Conservation (phyloP, 2,113 vertebrate genomes). For the Strix aluco region DNA sequence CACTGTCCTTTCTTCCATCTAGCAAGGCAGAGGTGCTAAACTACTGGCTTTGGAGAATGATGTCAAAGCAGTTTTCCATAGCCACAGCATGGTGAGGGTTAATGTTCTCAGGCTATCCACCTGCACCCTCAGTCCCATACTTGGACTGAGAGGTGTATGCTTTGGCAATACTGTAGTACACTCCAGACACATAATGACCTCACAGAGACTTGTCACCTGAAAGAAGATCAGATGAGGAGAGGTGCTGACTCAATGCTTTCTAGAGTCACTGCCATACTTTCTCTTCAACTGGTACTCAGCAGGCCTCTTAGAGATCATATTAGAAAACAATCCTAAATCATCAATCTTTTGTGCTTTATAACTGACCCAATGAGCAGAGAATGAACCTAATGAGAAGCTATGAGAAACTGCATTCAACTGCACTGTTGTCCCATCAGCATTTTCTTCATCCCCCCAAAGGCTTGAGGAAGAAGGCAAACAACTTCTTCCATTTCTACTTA, state of each 20-base stretch:
- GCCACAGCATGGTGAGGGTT: background rate
- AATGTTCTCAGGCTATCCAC: background rate
- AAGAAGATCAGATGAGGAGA: background rate
- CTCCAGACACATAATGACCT: background rate
- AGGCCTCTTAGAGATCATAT: background rate
- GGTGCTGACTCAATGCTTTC: background rate
- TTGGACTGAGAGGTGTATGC: fast-evolving
- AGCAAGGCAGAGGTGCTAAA: background rate
- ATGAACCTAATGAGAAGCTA: background rate
- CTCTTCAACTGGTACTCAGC: background rate
- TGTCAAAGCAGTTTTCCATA: background rate
- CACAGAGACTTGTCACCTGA: background rate
- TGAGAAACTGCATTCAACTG: background rate
- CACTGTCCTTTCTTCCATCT: background rate
- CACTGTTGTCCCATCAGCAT: background rate
- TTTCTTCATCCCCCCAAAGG: background rate
- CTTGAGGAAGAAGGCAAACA: background rate
- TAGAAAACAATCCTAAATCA: background rate
- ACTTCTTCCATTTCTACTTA: background rate
- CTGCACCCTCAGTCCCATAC: no score
- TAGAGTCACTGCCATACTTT: background rate
- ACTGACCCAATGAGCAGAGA: background rate
- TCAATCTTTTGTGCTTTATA: background rate
- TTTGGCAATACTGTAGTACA: background rate
- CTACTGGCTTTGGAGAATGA: background rate